Percentiles rank a stretch among this genome's conserved stretches.
These are phyloP conservation scores for Cataglyphis altisquamis DNA, from an alignment of 2,888 invertebrate species.

Conservation along the genomic window DNA sequence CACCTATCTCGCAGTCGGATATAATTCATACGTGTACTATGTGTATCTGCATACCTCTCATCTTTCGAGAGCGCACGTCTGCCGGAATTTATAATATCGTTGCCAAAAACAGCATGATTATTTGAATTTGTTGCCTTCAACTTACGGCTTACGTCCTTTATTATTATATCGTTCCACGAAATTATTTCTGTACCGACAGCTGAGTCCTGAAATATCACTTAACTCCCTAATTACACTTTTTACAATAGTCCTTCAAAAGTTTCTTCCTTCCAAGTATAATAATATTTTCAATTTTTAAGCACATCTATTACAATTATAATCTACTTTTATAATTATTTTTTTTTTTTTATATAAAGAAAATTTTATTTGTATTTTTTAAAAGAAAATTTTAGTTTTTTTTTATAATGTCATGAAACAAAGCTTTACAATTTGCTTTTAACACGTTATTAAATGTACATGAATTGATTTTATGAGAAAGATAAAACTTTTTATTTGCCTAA, in stretches of 20 bases:
- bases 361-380: background rate
- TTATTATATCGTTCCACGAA: background rate
- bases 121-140: background rate
- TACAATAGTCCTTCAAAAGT: background rate
- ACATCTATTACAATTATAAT: background rate
- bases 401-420: background rate
- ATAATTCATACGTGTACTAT: conserved; percentile 61
- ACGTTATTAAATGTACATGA: background rate
- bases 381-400: background rate
- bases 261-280: background rate
- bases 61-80: conserved; percentile 63
- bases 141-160: background rate
- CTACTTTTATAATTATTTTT: background rate
- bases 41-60: conserved; percentile 16
- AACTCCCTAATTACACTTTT: background rate
- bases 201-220: background rate
- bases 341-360: background rate
- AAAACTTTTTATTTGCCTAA: background rate
- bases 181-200: background rate
- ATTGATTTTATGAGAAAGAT: background rate
- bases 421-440: background rate
- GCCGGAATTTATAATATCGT: conserved; percentile 65
- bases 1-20: conserved; percentile 24
- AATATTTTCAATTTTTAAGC: background rate
- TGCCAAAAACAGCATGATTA: conserved; percentile 19